Evolutionary conservation across 2,113 vertebrate species (phyloP), one percentile per base, ranked within the genome.

Genomic region (Entosphenus tridentatus): DNA sequence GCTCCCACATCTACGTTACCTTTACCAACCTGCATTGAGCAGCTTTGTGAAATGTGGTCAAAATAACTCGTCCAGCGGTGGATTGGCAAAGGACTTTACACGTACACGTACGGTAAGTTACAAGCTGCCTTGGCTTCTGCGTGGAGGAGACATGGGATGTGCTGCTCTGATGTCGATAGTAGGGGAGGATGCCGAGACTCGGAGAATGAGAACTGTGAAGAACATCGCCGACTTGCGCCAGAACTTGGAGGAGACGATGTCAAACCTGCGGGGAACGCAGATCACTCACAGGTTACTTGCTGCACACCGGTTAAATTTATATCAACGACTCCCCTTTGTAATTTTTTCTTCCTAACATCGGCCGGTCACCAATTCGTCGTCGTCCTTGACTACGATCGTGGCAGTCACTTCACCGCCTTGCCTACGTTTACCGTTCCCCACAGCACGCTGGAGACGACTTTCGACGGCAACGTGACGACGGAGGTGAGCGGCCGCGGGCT

Each of bases 231-330:
- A 96, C 68, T 84, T 96, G 8, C 82, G 91, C 18, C 89, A 95
- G 77, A 96, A 96, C 75, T 72, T 96, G 75, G 91, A 96, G 76
- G 91, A 96, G 73, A 96, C 91, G 7, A 96, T 96, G 91, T 96
- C 89, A 71, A 95, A 88, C 21, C 75, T 96, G 67, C 76, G 91
- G 72, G 91, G 91, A 77, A 95, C 89, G 72, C 91, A 96, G 79
- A 82, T 95, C 76, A 84, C 88, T 67, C 91, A 96, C 80, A 87
- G 82, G 83, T 83, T 73, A 54, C 39, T 39, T 39, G 39, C 39
- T 39, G 6, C 39, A 7, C 39, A 39, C 39, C 39, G 5, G 39
- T 39, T 39, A 5, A 6, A 39, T 39, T 5, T 39, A 7, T 39
- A 39, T 39, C 39, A 39, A 39, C 39, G 1, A 9, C 1, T 6